Evolutionary conservation across 2,888 invertebrate species (phyloP).

Genomic region (Dasysyrphus tricinctus): DNA sequence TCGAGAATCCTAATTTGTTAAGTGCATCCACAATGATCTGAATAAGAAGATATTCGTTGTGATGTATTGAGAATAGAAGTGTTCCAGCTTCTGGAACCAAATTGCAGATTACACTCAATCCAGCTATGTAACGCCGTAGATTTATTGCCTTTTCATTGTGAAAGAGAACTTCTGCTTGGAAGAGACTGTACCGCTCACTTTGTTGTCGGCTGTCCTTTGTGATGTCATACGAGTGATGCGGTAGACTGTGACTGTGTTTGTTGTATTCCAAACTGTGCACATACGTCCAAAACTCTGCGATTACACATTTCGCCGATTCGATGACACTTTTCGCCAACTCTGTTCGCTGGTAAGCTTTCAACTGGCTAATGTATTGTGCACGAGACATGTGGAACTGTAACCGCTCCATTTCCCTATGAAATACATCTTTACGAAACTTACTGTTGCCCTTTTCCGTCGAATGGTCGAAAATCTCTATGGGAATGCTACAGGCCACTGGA

Average conservation of each 20-base stretch:
- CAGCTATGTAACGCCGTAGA: constrained; percentile 80
- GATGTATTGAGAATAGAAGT: constrained; percentile 76
- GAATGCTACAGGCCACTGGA: constrained; percentile 22
- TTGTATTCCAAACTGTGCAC: constrained; percentile 79
- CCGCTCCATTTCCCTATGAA: constrained; percentile 79
- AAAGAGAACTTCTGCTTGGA: constrained; percentile 77
- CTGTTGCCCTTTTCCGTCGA: constrained; percentile 69
- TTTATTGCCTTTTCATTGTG: constrained; percentile 78
- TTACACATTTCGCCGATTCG: constrained; percentile 78
- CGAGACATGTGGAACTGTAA: constrained; percentile 79
- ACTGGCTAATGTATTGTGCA: constrained; percentile 70
- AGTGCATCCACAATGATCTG: constrained; percentile 79
- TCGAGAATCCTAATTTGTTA: constrained; percentile 79
- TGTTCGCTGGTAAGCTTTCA: constrained; percentile 29
- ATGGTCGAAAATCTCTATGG: constrained; percentile 76
- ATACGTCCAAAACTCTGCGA: constrained; percentile 80
- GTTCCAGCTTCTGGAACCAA: constrained; percentile 71
- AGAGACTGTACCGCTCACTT: constrained; percentile 57
- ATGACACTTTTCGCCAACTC: constrained; percentile 60
- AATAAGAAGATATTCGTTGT: constrained; percentile 78
- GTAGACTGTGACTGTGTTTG: constrained; percentile 78
- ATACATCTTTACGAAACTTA: constrained; percentile 75
- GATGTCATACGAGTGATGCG: constrained; percentile 78
- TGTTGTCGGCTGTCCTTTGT: constrained; percentile 61
- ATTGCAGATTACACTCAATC: constrained; percentile 78